Evolutionary conservation across 2,113 vertebrate species (phyloP).

Genomic region (Falcunculus frontatus): DNA sequence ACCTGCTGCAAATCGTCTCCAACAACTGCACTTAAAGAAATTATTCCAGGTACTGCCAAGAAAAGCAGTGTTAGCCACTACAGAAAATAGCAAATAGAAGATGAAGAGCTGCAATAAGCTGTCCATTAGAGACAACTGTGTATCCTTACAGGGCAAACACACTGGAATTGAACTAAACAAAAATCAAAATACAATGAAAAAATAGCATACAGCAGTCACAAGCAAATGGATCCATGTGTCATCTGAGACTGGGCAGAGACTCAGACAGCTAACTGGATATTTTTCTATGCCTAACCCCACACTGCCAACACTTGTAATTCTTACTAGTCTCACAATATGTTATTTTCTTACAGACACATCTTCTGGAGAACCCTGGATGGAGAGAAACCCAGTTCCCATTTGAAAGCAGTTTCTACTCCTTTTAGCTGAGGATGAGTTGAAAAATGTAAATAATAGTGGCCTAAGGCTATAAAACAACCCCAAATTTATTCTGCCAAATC

Average conservation of each 20-base stretch:
- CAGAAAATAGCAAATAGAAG: background rate
- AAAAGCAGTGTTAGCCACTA: background rate
- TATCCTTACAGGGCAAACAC: background rate
- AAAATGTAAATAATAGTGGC: background rate
- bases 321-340: background rate
- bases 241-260: background rate
- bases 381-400: background rate
- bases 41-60: constrained; percentile 30
- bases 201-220: background rate
- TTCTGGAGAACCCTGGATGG: background rate
- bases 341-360: background rate
- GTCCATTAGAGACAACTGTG: background rate
- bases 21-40: constrained; percentile 25
- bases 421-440: background rate
- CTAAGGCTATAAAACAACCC: background rate
- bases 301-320: background rate
- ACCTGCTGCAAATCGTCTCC: background rate
- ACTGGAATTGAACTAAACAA: background rate
- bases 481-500: background rate
- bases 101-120: background rate
- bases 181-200: background rate
- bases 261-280: background rate
- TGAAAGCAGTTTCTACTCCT: background rate
- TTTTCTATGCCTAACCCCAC: background rate
- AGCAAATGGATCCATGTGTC: background rate